Evolutionary conservation across 2,888 invertebrate species (phyloP).

Genomic region (Nemurella pictetii): DNA sequence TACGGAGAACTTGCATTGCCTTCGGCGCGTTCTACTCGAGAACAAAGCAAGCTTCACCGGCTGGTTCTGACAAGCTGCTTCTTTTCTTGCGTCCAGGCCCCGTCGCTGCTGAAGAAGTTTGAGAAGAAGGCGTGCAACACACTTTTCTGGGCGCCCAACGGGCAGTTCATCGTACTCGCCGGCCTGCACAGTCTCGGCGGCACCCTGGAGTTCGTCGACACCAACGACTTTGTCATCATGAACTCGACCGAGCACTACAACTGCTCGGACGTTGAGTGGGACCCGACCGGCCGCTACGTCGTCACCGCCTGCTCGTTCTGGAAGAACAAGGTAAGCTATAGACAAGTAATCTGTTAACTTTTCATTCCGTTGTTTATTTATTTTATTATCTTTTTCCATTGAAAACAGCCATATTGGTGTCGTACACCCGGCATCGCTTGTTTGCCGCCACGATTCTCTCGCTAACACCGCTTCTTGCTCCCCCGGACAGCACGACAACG

Average conservation of each 20-base stretch:
- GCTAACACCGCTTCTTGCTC: too few relatives aligned
- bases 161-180: slow-evolving; percentile 93
- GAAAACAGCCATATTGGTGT: too few relatives aligned
- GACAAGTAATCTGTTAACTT: too few relatives aligned
- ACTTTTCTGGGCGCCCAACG: slow-evolving; percentile 93
- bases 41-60: too few relatives aligned
- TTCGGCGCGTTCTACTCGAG: too few relatives aligned
- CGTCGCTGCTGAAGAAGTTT: slow-evolving; percentile 50
- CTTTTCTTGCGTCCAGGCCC: not conserved
- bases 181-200: slow-evolving; percentile 84
- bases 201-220: slow-evolving; percentile 92
- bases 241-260: slow-evolving; percentile 92
- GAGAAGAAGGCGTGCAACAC: slow-evolving; percentile 86
- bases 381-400: too few relatives aligned
- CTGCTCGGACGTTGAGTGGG: slow-evolving; percentile 97
- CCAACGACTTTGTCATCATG: slow-evolving; percentile 94
- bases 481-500: slow-evolving; percentile 61
- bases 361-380: too few relatives aligned
- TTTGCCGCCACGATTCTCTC: too few relatives aligned
- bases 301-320: slow-evolving; percentile 93
- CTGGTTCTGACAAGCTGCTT: too few relatives aligned
- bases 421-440: too few relatives aligned
- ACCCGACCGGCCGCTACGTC: slow-evolving; percentile 97
- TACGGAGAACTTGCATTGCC: too few relatives aligned
- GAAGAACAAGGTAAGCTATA: slow-evolving; percentile 89